Evolutionary conservation across 2,888 invertebrate genomes (phyloP), one percentile per base, ranked within the genome.

Genomic region (Clepsis dumicolana): DNA sequence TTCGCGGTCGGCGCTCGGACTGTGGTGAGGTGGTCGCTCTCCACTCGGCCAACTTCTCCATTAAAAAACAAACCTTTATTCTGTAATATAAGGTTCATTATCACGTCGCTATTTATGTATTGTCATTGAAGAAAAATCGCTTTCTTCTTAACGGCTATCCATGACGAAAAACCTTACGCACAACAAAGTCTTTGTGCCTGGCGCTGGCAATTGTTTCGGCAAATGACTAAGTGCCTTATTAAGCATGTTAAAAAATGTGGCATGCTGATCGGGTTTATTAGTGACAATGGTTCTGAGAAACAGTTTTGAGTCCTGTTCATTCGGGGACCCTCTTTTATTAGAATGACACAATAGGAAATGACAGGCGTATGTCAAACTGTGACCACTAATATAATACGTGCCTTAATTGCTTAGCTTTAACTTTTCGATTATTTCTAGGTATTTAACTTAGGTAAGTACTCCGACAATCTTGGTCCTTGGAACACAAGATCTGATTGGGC

Each of bases 21-120:
- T 48, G 10, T 50, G 18, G 32, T 18, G 10, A 38, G 62, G 35
- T 52, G 62, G 27, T 38, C 62, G 38, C 16, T 50, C 62, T 29
- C 35, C n/a, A 32, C 25, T 52, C 5, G n/a, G 1, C 18, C 25
- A 10, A 18, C 29, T 4, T 54, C 32, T 52, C 24, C 24, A 25
- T 38, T 38, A 53, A 25, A 52, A 63, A 63, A 52, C 7, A 18
- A 27, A 38, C 54, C 18, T 25, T 25, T 25, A 16, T 18, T 4
- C 14, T 16, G n/a, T 7, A 12, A 5, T 8, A 10, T 16, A 59
- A 41, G 16, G 38, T 16, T 5, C 25, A 10, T 10, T 59, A 16
- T 27, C 16, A 1, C 35, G 16, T 1, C 27, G 10, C 0, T 1
- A n/a, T 44, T 2, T 44, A 16, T 10, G 1, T 21, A 14, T 48